phyloP scores from a whole-genome alignment of 2,888 invertebrate genomes.

The Limnephilus lunatus region DNA sequence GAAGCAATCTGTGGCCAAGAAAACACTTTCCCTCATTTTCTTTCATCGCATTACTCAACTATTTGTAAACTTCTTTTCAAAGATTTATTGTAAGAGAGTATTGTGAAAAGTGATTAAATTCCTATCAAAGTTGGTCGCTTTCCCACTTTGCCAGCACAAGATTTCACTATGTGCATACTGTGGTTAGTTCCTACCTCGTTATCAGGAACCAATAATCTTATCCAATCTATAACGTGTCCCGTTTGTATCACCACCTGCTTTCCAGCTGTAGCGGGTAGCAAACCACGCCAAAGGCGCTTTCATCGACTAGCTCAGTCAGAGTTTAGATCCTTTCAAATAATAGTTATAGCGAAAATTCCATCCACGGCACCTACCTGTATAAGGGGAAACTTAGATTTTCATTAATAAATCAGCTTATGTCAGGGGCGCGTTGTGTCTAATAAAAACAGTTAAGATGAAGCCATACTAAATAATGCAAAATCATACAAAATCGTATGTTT shows the following conservation, averaged over 20 bases:
- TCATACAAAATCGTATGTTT: no score
- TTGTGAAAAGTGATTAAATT: not conserved
- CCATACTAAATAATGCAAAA: no score
- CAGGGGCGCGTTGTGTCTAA: no score
- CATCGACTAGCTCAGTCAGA: not conserved
- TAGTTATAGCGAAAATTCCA: not conserved
- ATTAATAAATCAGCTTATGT: not conserved
- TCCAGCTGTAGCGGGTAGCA: not conserved
- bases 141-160: not conserved
- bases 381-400: not conserved
- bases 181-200: not conserved
- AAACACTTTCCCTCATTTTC: not conserved
- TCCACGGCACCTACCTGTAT: not conserved
- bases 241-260: not conserved
- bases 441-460: no score
- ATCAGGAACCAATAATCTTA: not conserved
- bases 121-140: not conserved
- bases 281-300: not conserved
- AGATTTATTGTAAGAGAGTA: no score
- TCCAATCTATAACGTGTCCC: not conserved
- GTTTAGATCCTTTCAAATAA: not conserved
- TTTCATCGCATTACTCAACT: not conserved
- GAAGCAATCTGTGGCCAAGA: not conserved
- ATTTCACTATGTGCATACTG: not conserved
- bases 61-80: no score